phyloP scores from a whole-genome alignment of 2,888 invertebrate genomes.

The Proisotoma minuta region DNA sequence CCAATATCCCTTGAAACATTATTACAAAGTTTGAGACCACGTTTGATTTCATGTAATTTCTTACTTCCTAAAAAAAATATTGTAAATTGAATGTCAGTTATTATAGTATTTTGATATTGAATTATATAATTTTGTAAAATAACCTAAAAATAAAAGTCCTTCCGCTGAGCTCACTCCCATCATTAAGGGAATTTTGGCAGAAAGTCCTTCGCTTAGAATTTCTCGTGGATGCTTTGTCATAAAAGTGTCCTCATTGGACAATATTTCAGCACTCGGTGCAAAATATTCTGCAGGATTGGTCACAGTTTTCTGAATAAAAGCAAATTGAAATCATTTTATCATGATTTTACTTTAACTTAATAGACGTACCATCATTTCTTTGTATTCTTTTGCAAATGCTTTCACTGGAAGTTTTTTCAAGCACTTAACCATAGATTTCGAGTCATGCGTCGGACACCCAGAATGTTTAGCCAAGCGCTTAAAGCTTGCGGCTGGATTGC shows the following conservation, averaged over 20 bases:
- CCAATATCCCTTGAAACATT: background rate
- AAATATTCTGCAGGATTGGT: conserved; percentile 6
- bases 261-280: background rate
- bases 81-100: too few relatives aligned
- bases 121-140: too few relatives aligned
- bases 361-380: background rate
- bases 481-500: background rate
- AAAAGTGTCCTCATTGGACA: background rate
- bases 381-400: background rate
- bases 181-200: conserved; percentile 1
- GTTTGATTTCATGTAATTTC: too few relatives aligned
- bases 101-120: too few relatives aligned
- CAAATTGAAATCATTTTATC: background rate
- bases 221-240: background rate
- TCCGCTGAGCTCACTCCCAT: conserved; percentile 8
- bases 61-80: too few relatives aligned
- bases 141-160: conserved; percentile 8
- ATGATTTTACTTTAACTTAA: background rate
- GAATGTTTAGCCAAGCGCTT: background rate
- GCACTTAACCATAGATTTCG: background rate
- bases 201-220: background rate
- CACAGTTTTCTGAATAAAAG: background rate
- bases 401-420: background rate
- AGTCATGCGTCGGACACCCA: conserved; percentile 4
- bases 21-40: too few relatives aligned